Evolutionary conservation across 2,797 vertebrate genomes (phyloP).

Genomic region (Tauraco hartlaubi): DNA sequence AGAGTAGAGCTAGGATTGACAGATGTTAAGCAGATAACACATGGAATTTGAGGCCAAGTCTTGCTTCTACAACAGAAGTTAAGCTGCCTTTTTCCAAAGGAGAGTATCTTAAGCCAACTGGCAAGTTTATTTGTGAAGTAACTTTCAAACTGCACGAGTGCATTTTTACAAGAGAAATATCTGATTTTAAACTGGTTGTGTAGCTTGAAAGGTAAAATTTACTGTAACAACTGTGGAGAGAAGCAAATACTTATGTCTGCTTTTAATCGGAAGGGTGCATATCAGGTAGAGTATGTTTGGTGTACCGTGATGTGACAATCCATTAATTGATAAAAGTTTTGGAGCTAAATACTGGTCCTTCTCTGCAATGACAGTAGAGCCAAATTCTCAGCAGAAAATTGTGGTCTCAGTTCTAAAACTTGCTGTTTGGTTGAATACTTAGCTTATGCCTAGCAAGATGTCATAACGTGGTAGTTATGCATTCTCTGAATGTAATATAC

Average conservation of each 20-base stretch:
- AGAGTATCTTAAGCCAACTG: neutral
- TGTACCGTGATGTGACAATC: neutral
- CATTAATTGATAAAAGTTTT: neutral
- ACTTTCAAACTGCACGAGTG: neutral
- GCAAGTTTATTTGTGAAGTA: neutral
- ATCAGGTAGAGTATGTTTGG: neutral
- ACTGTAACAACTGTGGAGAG: neutral
- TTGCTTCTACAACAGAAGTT: constrained; percentile 43
- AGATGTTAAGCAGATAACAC: constrained; percentile 4
- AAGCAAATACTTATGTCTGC: neutral
- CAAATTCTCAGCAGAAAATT: neutral
- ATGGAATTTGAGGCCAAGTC: neutral
- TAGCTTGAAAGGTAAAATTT: neutral
- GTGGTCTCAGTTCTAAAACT: neutral
- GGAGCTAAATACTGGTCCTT: neutral
- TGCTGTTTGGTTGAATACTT: neutral
- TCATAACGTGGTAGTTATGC: neutral
- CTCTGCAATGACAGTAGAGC: neutral
- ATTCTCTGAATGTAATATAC: neutral
- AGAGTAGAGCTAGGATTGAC: neutral
- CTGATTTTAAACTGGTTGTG: neutral
- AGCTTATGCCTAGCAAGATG: neutral
- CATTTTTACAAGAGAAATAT: neutral
- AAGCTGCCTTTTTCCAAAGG: neutral
- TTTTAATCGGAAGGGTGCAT: neutral